Evolutionary conservation across 2,113 vertebrate genomes (phyloP).

Genomic region (Salvator merianae): DNA sequence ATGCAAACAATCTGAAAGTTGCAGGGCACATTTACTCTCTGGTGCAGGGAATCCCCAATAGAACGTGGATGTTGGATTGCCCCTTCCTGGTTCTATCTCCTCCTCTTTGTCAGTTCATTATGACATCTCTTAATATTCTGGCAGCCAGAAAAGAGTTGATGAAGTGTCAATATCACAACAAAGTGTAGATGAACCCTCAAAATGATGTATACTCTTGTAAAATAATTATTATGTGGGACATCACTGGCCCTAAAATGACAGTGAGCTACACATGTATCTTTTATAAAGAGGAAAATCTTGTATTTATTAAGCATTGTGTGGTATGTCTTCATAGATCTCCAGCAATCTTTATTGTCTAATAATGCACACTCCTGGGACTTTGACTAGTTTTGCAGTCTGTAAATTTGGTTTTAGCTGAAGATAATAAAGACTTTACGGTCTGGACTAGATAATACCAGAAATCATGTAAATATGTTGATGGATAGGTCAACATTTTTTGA

Average conservation of each 20-base stretch:
- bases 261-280: conserved; percentile 33
- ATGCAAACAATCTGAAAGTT: too few species aligned
- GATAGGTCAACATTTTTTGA: conserved; percentile 74
- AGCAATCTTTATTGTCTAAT: conserved; percentile 69
- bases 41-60: too few species aligned
- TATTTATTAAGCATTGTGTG: conserved; percentile 46
- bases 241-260: conserved; percentile 38
- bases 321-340: conserved; percentile 69
- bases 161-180: too few species aligned
- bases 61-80: too few species aligned
- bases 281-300: conserved; percentile 44
- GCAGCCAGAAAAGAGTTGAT: too few species aligned
- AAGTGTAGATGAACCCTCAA: too few species aligned
- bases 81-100: too few species aligned
- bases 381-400: conserved; percentile 63
- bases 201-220: conserved; percentile 20
- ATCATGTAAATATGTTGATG: conserved; percentile 75
- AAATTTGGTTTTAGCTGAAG: conserved; percentile 55
- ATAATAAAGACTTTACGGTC: conserved; percentile 71
- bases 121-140: too few species aligned
- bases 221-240: conserved; percentile 36
- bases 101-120: too few species aligned
- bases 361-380: conserved; percentile 65
- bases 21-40: too few species aligned
- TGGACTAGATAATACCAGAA: conserved; percentile 72